Evolutionary conservation across 1,140 invertebrate species (phyloP).

Genomic region (Rhysida immarginata): DNA sequence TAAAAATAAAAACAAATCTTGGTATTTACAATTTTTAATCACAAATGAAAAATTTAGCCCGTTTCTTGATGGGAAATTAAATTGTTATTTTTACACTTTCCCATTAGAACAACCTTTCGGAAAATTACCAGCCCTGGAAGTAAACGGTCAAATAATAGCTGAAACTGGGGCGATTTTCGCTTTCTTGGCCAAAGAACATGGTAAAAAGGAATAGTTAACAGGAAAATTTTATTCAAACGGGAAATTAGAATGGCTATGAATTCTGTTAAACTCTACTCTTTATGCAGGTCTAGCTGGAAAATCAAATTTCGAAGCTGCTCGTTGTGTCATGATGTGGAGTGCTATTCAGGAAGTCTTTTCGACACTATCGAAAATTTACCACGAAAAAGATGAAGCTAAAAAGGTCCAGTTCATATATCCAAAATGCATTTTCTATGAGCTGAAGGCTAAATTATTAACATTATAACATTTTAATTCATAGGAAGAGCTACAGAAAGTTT

Average conservation of each 20-base stretch:
- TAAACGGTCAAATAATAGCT: conserved; percentile 12
- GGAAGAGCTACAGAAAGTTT: no score
- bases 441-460: no score
- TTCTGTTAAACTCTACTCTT: neutral
- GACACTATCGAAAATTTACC: no score
- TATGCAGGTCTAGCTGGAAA: conserved; percentile 4
- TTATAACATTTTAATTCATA: no score
- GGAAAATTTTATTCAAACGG: no score
- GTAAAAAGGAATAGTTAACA: conserved; percentile 3
- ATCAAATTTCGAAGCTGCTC: conserved; percentile 1
- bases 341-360: neutral
- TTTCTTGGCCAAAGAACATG: conserved; percentile 21
- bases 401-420: no score
- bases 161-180: conserved; percentile 21
- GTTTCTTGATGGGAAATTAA: no score
- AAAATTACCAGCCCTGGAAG: neutral
- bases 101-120: neutral
- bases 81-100: neutral
- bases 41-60: no score
- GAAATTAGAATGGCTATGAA: neutral
- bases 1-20: no score
- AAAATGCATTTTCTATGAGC: no score
- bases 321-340: neutral
- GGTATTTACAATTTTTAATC: no score
- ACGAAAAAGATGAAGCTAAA: no score